Evolutionary conservation across 2,797 vertebrate species (phyloP).

Genomic region (Rhabdomys pumilio): DNA sequence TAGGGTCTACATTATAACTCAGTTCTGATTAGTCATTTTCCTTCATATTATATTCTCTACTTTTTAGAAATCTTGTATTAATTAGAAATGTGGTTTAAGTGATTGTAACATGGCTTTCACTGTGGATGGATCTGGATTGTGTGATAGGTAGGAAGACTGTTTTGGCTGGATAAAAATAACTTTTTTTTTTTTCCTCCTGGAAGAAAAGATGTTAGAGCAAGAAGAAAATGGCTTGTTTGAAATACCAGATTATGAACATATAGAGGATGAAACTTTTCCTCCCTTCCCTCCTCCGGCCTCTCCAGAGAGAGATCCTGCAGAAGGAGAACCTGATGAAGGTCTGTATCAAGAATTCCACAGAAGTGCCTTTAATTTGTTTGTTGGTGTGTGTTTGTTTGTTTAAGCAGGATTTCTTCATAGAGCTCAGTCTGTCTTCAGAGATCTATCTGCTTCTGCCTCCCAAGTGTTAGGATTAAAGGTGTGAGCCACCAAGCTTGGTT

Average conservation of each 20-base stretch:
- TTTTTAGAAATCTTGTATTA: conserved; percentile 7
- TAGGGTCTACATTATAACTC: neutral
- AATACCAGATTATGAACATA: conserved; percentile 90
- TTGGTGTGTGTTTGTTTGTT: too few relatives aligned
- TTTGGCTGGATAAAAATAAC: conserved; percentile 38
- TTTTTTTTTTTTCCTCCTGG: neutral
- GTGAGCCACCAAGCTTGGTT: neutral
- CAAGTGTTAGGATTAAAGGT: neutral
- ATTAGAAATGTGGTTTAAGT: conserved; percentile 61
- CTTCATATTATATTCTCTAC: neutral
- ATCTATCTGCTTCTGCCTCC: neutral
- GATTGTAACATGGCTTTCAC: conserved; percentile 40
- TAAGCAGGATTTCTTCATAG: neutral
- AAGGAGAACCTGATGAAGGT: conserved; percentile 85
- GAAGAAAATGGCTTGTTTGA: conserved; percentile 87
- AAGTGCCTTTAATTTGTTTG: neutral
- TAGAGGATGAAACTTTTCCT: conserved; percentile 93
- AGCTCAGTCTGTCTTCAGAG: neutral
- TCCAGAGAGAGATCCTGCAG: conserved; percentile 89
- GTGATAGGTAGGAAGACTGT: conserved; percentile 12
- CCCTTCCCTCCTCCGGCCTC: conserved; percentile 95
- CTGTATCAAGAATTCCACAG: conserved; percentile 32
- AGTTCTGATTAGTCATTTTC: conserved; percentile 26
- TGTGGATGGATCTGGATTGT: conserved; percentile 30
- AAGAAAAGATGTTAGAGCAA: conserved; percentile 85